Conservation (phyloP, 2,888 invertebrate genomes). For the Tenodera sinensis region DNA sequence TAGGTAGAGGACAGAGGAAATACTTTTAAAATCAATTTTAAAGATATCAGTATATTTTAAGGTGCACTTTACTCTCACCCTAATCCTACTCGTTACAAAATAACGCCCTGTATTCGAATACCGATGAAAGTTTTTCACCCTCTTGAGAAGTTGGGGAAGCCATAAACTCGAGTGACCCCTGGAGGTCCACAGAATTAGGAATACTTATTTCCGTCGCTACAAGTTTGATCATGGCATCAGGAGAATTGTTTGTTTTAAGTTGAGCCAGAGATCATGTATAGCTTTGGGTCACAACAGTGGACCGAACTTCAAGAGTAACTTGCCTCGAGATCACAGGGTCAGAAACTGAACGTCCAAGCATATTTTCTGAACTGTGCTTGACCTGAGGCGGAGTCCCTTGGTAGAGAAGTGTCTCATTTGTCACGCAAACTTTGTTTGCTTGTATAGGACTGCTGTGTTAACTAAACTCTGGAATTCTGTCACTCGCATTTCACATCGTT, state of each 20-base stretch:
- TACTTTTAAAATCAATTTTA: too few species aligned
- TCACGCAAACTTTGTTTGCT: background rate
- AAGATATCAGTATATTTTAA: too few species aligned
- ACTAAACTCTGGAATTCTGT: background rate
- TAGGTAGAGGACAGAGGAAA: too few species aligned
- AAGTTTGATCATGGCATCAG: background rate
- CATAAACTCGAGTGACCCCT: background rate
- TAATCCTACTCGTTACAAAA: too few species aligned
- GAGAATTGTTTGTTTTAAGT: background rate
- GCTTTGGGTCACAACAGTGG: too few species aligned
- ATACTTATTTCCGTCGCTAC: background rate
- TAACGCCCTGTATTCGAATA: too few species aligned
- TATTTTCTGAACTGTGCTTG: background rate
- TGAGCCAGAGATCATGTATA: background rate
- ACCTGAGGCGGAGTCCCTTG: background rate
- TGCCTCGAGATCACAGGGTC: background rate
- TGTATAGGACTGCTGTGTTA: background rate
- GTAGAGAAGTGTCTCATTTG: background rate
- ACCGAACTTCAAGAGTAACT: background rate
- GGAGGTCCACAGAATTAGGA: background rate
- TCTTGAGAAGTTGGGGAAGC: too few species aligned
- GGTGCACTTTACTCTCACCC: too few species aligned
- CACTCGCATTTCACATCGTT: background rate
- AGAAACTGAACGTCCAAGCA: background rate
- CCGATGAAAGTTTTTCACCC: background rate